Base-by-base conservation (phyloP, 2,797 vertebrate genomes). In the Sphenodon punctatus region DNA sequence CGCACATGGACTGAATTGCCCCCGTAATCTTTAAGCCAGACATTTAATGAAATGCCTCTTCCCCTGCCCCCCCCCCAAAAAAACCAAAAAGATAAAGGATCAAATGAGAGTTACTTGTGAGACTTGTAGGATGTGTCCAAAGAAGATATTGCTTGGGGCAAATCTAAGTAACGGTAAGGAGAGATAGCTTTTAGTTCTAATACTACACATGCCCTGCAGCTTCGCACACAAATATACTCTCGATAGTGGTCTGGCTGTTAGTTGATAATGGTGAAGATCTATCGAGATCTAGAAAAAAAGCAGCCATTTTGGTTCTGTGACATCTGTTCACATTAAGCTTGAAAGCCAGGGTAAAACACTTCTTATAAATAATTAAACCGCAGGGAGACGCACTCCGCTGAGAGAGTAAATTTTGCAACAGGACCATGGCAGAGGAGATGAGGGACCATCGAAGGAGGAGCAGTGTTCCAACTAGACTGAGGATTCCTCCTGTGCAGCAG, bases 291-390 rank as follows among this genome's bases (percentile, higher is more conserved):
- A 51, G 67, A 46, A 67, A 67, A 75, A 87, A 69, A n/a, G n/a
- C 73, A 67, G 48, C 63, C 32, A 32, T 68, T 77, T 73, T 60
- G 43, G 10, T 11, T 67, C 56, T 48, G 73, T 70, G 73, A 27
- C 68, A 83, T 89, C 79, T 64, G 23, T 85, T 80, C 53, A 79
- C 1, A 3, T 78, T 56, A 70, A n/a, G 70, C 68, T 77, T 63
- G 77, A 83, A 81, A 78, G 68, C 82, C 16, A 1, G 55, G 73
- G 67, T 69, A 73, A 76, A 87, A 82, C 45, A 59, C 59, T 58
- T 32, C 74, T 74, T 45, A 67, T 70, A 81, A 89, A 89, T 85
- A 87, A 80, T 85, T 76, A 81, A 89, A 20, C 30, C n/a, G 32
- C 1, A 1, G 43, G 75, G n/a, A n/a, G n/a, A n/a, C n/a, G n/a